Evolutionary conservation across 2,888 invertebrate species (phyloP).

Genomic region (Schrankia costaestrigalis): DNA sequence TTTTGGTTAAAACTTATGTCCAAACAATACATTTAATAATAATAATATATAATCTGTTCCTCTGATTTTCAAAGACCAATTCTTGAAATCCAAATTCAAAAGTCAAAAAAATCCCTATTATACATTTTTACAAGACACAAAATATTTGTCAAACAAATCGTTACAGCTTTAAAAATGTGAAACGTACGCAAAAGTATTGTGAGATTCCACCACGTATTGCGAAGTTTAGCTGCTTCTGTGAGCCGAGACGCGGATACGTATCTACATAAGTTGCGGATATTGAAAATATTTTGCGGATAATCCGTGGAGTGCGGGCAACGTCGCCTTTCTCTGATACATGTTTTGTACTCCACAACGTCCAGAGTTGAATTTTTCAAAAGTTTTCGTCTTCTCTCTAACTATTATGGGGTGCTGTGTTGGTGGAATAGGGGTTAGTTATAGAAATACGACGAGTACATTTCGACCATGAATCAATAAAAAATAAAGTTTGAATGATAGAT

Average conservation of each 20-base stretch:
- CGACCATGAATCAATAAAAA: too few species aligned
- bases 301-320: slow-evolving; percentile 28
- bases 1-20: too few species aligned
- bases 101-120: too few species aligned
- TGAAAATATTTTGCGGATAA: slow-evolving; percentile 61
- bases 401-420: too few species aligned
- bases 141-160: slow-evolving; percentile 10
- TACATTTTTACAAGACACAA: background rate
- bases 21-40: too few species aligned
- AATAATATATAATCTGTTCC: too few species aligned
- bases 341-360: slow-evolving; percentile 24
- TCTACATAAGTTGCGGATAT: slow-evolving; percentile 54
- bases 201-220: slow-evolving; percentile 30
- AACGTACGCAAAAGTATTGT: slow-evolving; percentile 29
- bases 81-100: too few species aligned
- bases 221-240: slow-evolving; percentile 30
- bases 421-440: too few species aligned
- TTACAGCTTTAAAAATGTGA: slow-evolving; percentile 23
- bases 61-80: too few species aligned
- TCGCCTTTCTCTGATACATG: slow-evolving; percentile 20
- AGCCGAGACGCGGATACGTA: slow-evolving; percentile 21
- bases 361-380: slow-evolving; percentile 25
- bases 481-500: too few species aligned
- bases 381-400: slow-evolving; percentile 7
- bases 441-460: too few species aligned